A percentile compares a stretch with the other conserved stretches of the same genome.
Conservation (phyloP, 2,113 vertebrate genomes). For the Paradoxurus hermaphroditus region DNA sequence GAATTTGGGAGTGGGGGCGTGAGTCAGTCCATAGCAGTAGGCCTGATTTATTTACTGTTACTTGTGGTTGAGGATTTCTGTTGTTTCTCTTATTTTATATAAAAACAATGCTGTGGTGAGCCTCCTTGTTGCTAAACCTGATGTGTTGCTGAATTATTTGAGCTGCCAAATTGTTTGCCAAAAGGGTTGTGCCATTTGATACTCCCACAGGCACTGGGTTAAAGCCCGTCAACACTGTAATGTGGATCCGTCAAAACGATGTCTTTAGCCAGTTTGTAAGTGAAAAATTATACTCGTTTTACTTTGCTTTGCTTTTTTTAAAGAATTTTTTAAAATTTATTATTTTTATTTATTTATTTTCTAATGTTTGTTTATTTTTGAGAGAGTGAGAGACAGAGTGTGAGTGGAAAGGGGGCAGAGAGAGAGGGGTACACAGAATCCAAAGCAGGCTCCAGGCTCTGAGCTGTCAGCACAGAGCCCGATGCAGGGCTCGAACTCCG, state of each 20-base stretch:
- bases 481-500: no score
- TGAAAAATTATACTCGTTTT: neutral
- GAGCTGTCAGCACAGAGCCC: no score
- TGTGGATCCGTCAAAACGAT: neutral
- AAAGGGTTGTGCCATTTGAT: neutral
- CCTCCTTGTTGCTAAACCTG: neutral
- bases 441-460: no score
- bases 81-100: neutral
- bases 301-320: neutral
- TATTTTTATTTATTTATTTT: no score
- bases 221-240: neutral
- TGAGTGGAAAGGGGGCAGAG: no score
- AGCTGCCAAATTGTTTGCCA: neutral
- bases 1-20: neutral
- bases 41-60: constrained; percentile 5
- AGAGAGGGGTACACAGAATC: no score
- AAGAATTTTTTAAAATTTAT: neutral
- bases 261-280: neutral
- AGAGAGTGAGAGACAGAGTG: no score
- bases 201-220: neutral
- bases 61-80: neutral
- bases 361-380: no score
- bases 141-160: neutral
- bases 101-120: neutral
- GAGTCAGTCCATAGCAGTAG: neutral